Evolutionary conservation across 1,140 invertebrate genomes (phyloP).

Genomic region (Heliothis virescens): DNA sequence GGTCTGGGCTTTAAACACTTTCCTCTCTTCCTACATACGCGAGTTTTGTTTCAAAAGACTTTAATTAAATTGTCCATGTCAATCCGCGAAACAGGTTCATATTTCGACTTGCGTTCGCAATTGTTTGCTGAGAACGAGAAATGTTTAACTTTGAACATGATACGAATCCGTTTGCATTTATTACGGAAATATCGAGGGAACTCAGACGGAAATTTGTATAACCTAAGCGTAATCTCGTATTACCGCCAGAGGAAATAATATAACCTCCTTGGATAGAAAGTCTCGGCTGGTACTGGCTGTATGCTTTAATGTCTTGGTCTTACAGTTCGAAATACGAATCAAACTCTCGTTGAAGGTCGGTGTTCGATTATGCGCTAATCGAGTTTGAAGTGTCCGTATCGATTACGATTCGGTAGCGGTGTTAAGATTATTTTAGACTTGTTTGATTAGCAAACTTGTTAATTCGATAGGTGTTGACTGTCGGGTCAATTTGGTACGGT

Average conservation of each 20-base stretch:
- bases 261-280: not conserved
- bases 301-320: conserved; percentile 12
- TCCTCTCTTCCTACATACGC: not conserved
- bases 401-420: conserved; percentile 41
- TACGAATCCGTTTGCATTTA: conserved; percentile 12
- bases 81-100: not conserved
- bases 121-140: not conserved
- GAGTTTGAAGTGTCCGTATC: conserved; percentile 41
- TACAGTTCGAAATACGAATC: conserved; percentile 30
- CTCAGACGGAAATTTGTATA: conserved; percentile 43
- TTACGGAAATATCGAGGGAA: conserved; percentile 39
- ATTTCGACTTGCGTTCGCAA: not conserved
- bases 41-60: conserved; percentile 44
- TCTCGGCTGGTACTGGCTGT: not conserved
- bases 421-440: conserved; percentile 9
- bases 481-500: conserved; percentile 31
- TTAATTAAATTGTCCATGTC: conserved; percentile 58
- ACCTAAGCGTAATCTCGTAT: conserved; percentile 25
- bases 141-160: not conserved
- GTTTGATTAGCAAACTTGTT: conserved; percentile 39
- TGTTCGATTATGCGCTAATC: conserved; percentile 42
- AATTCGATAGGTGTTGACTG: conserved; percentile 44
- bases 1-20: conserved; percentile 67
- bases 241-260: conserved; percentile 36
- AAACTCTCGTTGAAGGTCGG: conserved; percentile 27